Percentiles rank a stretch among this genome's conserved stretches.
Conservation (phyloP, 2,113 vertebrate genomes). For the Physeter macrocephalus region DNA sequence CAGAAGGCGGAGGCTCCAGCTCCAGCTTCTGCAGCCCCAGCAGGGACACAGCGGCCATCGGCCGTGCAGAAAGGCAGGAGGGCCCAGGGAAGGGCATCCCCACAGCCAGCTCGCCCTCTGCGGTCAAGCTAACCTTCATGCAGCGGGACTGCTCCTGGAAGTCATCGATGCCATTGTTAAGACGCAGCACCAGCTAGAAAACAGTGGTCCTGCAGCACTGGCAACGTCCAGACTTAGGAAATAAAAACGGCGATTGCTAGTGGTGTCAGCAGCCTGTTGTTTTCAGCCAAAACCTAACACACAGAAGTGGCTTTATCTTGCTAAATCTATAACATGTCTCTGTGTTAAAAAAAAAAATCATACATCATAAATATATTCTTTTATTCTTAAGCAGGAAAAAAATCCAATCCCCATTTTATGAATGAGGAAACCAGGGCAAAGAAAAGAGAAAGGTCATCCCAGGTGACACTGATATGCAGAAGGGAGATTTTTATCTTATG, state of each 20-base stretch:
- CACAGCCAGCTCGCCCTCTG: not conserved
- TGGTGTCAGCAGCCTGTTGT: not conserved
- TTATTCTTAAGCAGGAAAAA: not conserved
- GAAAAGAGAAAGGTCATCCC: not conserved
- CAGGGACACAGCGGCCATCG: conserved; percentile 59
- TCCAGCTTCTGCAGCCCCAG: conserved; percentile 56
- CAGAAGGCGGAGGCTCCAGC: conserved; percentile 46
- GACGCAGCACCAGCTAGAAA: not conserved
- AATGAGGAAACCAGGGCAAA: conserved; percentile 31
- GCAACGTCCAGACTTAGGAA: not conserved
- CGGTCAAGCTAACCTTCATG: conserved; percentile 10
- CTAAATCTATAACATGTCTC: not conserved
- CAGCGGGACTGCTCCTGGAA: not conserved
- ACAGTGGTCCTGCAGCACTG: not conserved
- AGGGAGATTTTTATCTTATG: not conserved
- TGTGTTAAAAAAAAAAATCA: not conserved
- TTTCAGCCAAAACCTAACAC: not conserved
- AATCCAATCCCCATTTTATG: not conserved
- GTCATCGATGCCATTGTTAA: not conserved
- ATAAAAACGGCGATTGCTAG: not conserved
- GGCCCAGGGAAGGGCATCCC: not conserved
- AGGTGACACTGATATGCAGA: not conserved
- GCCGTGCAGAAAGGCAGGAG: conserved; percentile 33
- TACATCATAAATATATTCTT: not conserved
- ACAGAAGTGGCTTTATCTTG: not conserved